Evolutionary conservation across 2,113 vertebrate species (phyloP).

Genomic region (Cervus canadensis): DNA sequence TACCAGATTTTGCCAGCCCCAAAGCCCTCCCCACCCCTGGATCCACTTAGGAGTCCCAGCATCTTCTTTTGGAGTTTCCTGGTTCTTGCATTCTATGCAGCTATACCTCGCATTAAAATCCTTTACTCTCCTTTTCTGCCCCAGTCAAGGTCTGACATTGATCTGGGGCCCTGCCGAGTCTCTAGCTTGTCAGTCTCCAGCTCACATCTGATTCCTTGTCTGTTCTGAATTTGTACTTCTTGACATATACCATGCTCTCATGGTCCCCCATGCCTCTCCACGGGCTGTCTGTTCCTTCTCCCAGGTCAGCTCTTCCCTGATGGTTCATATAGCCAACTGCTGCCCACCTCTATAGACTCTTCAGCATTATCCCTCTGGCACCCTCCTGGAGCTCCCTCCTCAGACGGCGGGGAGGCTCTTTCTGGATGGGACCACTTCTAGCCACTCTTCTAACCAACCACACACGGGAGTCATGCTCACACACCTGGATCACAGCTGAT

Average conservation of each 20-base stretch:
- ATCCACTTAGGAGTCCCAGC: neutral
- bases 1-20: neutral
- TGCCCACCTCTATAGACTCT: neutral
- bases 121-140: neutral
- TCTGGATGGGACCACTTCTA: neutral
- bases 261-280: neutral
- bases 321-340: neutral
- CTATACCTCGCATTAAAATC: neutral
- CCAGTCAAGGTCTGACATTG: neutral
- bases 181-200: neutral
- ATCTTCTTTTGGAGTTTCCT: neutral
- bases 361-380: neutral
- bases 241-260: neutral
- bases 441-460: neutral
- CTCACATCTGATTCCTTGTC: neutral
- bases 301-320: neutral
- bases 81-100: neutral
- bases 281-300: neutral
- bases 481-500: neutral
- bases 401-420: neutral
- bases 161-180: neutral
- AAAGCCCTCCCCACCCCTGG: neutral
- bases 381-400: neutral
- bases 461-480: neutral
- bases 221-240: neutral